A percentile compares a stretch with the other conserved stretches of the same genome.
phyloP scores from a whole-genome alignment of 2,113 vertebrate species.

The Podilymbus podiceps region DNA sequence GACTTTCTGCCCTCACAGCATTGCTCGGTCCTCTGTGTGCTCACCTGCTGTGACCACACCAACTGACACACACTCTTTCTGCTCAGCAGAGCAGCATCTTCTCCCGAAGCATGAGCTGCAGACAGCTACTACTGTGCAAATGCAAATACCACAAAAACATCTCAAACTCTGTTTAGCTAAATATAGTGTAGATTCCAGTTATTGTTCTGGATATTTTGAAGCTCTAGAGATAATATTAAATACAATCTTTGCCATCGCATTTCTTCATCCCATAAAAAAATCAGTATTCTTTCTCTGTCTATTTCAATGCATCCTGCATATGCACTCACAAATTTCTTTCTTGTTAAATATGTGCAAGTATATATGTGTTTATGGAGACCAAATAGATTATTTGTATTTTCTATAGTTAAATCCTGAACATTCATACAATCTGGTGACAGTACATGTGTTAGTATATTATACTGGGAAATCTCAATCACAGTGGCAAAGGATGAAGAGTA shows the following conservation, averaged over 20 bases:
- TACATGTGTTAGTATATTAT: not conserved
- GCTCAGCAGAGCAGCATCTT: not conserved
- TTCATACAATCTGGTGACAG: not conserved
- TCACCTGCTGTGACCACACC: not conserved
- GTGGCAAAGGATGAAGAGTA: not conserved
- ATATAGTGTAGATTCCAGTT: not conserved
- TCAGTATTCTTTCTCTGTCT: not conserved
- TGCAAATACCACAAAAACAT: not conserved
- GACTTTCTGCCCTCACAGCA: not conserved
- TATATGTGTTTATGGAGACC: not conserved
- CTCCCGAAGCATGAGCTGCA: not conserved
- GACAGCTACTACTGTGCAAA: not conserved
- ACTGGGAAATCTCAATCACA: not conserved
- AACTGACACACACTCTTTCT: not conserved
- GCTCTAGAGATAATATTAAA: not conserved
- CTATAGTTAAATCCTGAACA: not conserved
- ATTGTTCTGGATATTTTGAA: not conserved
- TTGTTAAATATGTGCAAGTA: not conserved
- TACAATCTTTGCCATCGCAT: not conserved
- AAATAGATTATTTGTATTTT: not conserved
- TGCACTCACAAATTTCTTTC: not conserved
- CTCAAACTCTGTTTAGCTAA: not conserved
- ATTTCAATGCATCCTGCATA: not conserved
- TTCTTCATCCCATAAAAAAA: not conserved
- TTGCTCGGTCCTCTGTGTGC: accelerated